Conservation (phyloP, 1,140 invertebrate genomes). For the Cotesia vestalis region DNA sequence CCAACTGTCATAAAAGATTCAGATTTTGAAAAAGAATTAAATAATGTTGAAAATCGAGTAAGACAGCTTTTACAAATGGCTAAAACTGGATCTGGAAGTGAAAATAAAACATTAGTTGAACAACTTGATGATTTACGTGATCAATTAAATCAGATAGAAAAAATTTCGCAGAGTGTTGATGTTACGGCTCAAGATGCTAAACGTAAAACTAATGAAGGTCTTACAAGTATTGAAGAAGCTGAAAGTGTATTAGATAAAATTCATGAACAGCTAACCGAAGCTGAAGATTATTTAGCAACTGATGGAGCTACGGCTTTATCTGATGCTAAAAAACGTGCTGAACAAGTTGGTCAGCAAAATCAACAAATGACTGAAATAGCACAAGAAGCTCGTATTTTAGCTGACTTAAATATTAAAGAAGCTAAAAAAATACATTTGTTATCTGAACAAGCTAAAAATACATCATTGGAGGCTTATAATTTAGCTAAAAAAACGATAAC, state of each 20-base stretch:
- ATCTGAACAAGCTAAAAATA: conserved; percentile 83
- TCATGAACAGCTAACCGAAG: conserved; percentile 74
- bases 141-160: conserved; percentile 72
- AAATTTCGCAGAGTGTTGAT: conserved; percentile 72
- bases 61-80: conserved; percentile 77
- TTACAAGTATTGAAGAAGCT: conserved; percentile 76
- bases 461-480: conserved; percentile 81
- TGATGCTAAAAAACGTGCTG: conserved; percentile 82
- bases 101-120: conserved; percentile 72
- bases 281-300: conserved; percentile 78
- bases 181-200: conserved; percentile 70
- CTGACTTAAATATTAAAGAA: conserved; percentile 79
- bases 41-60: conserved; percentile 76
- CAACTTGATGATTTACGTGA: conserved; percentile 75
- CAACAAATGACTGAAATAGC: conserved; percentile 91
- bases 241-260: conserved; percentile 79
- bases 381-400: conserved; percentile 81
- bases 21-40: conserved; percentile 82
- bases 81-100: conserved; percentile 72
- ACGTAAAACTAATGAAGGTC: conserved; percentile 70
- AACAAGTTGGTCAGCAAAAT: conserved; percentile 89
- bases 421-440: conserved; percentile 80
- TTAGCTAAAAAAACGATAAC: conserved; percentile 82
- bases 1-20: conserved; percentile 85
- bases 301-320: conserved; percentile 81